A percentile compares a stretch with the other conserved stretches of the same genome.
Conservation (phyloP, 2,113 vertebrate genomes). For the Gopherus flavomarginatus region DNA sequence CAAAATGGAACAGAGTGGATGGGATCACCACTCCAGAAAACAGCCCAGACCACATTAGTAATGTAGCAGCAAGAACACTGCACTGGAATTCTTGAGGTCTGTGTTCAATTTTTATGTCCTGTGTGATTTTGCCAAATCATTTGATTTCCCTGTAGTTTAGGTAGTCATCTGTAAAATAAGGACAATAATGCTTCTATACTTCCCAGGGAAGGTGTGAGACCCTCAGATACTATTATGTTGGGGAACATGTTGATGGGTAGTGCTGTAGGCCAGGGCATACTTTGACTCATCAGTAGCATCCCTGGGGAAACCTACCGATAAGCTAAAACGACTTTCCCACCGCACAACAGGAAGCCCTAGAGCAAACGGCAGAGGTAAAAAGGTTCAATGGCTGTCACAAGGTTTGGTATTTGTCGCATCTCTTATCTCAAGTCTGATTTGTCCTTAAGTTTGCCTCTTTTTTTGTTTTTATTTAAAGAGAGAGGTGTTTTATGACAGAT, state of each 20-base stretch:
- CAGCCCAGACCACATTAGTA: neutral
- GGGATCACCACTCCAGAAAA: neutral
- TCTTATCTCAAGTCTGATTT: neutral
- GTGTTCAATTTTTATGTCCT: neutral
- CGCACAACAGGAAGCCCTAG: neutral
- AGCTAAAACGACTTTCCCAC: neutral
- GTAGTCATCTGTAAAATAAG: neutral
- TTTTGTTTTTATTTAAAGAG: neutral
- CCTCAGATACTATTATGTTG: neutral
- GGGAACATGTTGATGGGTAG: too few relatives aligned
- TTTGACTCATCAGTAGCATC: neutral
- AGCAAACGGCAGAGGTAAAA: neutral
- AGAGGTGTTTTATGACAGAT: constrained; percentile 22
- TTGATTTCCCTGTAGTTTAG: neutral
- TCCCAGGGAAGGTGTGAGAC: neutral
- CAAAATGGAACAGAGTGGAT: neutral
- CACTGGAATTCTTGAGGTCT: neutral
- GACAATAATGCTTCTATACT: neutral
- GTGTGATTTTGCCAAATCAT: neutral
- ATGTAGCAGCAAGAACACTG: neutral
- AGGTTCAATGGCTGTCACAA: neutral
- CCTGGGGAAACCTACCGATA: neutral
- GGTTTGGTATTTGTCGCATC: neutral
- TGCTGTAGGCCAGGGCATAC: neutral
- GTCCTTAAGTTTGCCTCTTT: neutral